Evolutionary conservation across 1,140 invertebrate species (phyloP), one percentile per base, ranked within the genome.

Genomic region (Megalopta genalis): DNA sequence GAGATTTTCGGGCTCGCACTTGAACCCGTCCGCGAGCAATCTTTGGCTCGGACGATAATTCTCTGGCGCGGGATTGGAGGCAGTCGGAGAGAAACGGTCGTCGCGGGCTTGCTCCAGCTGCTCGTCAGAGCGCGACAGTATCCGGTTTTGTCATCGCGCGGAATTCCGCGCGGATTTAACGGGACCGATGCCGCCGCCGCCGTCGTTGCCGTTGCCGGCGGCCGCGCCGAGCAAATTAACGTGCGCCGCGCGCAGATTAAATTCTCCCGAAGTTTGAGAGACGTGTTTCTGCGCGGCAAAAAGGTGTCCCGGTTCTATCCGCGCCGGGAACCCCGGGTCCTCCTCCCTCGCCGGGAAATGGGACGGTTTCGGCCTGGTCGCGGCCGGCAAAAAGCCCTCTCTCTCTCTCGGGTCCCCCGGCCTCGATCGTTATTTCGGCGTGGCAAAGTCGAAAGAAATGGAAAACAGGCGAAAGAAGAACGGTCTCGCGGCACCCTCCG

Each of bases 201-300:
- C n/a, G n/a, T n/a, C n/a, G n/a, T n/a, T n/a, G n/a, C n/a, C n/a
- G n/a, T n/a, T n/a, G n/a, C n/a, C n/a, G n/a, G n/a, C n/a, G n/a
- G n/a, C n/a, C n/a, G n/a, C n/a, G n/a, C n/a, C 81, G 87, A 75
- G 42, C 64, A 66, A 86, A 86, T 84, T 78, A 86, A 73, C 84
- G 77, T 84, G 16, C 25, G 57, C 83, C 77, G 62, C 72, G 62
- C 72, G 57, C 62, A 63, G 73, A 81, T 85, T 85, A 84, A 85
- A 85, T 85, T 57, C 78, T 70, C 39, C 49, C n/a, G 12, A 73
- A 84, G 70, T 74, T 77, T 67, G 71, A 63, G 54, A 65, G 69
- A 70, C 49, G 49, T 46, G 42, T 46, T 46, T 46, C 42, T 66
- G 32, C 25, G 63, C 37, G 72, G 77, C 72, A 78, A 81, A 59